Evolutionary conservation across 2,888 invertebrate genomes (phyloP), one percentile per base, ranked within the genome.

Genomic region (Brachylomia viminalis): DNA sequence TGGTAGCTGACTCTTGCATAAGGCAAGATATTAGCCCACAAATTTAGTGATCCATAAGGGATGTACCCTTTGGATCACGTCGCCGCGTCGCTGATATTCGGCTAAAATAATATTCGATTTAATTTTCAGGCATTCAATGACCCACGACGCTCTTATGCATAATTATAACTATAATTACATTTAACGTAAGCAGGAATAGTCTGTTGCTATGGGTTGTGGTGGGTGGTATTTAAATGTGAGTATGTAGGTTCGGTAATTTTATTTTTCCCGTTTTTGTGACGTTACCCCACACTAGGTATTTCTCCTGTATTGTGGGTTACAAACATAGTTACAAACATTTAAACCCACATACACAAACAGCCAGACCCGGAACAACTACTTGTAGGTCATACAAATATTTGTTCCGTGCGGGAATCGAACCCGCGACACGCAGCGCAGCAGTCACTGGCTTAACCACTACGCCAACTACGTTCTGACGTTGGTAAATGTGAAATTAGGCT

Each of bases 31-130:
- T 72, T 72, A 75, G 67, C 74, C 72, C 74, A 54, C 23, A 73
- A 79, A 70, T 66, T 59, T 68, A 80, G 54, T 83, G 86, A 80
- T 78, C 78, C 79, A 69, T 76, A 27, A 77, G 52, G 61, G 49
- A 54, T 64, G 17, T 65, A 59, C 71, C 74, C 68, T 79, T 74
- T 74, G 69, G 54, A 75, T 68, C 74, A 59, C 49, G n/a, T 45
- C 15, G 69, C 8, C 23, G 61, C 49, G 23, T 45, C 11, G 69
- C 8, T 27, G 61, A 52, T 54, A 52, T 61, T 13, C 66, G 52
- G 69, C 61, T 81, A 83, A 72, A 72, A 72, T 62, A 83, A 81
- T 62, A 64, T 52, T 52, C 6, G 8, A 33, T 20, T 66, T 62
- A 70, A 81, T 80, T 75, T 75, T 61, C 10, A 20, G 30, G 56